A percentile compares a stretch with the other conserved stretches of the same genome.
These are phyloP conservation scores for Raphicerus campestris DNA, from an alignment of 2,113 vertebrate species.

Conservation along the genomic window DNA sequence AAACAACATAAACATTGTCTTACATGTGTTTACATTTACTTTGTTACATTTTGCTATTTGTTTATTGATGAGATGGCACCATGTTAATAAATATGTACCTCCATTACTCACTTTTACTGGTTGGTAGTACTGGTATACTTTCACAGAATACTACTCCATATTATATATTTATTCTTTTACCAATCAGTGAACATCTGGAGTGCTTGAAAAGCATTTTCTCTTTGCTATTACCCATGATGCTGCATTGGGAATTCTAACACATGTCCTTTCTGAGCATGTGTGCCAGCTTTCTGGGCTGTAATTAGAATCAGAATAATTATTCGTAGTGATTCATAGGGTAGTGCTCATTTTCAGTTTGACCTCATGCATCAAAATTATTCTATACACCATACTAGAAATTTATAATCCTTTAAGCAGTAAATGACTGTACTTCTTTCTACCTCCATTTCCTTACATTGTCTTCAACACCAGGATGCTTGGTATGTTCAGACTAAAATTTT, in stretches of 20 bases:
- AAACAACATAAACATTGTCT: background rate
- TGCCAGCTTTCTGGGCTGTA: background rate
- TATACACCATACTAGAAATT: background rate
- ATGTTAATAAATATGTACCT: background rate
- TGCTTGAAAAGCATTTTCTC: background rate
- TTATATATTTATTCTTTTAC: background rate
- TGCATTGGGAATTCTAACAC: background rate
- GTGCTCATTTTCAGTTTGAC: constrained; percentile 1
- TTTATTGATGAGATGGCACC: background rate
- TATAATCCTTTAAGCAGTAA: background rate
- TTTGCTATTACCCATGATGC: background rate
- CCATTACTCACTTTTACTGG: background rate
- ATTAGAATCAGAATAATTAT: background rate
- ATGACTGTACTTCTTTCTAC: background rate
- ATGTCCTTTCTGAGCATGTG: background rate
- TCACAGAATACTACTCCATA: background rate
- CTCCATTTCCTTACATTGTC: background rate
- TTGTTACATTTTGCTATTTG: background rate
- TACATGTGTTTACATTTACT: background rate
- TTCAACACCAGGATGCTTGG: background rate
- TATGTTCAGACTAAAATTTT: background rate
- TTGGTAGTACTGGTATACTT: background rate
- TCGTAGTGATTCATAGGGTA: background rate
- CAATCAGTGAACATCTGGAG: background rate
- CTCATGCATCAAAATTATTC: background rate